A percentile compares a stretch with the other conserved stretches of the same genome.
These are phyloP conservation scores for Coremacera marginata DNA, from an alignment of 2,888 invertebrate genomes.

Conservation along the genomic window DNA sequence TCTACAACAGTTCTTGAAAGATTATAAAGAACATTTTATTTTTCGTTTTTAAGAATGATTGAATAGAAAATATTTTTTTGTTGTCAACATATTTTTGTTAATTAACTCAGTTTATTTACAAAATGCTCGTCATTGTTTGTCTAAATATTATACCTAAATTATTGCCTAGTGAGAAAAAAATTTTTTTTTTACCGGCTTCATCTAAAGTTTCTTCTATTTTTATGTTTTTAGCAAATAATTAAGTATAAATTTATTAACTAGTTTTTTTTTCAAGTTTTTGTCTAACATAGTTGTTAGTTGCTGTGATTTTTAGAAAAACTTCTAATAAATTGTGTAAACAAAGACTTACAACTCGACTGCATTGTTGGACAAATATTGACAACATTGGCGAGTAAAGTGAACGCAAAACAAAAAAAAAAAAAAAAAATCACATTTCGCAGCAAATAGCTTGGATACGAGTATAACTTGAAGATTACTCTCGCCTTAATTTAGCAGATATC, in stretches of 20 bases:
- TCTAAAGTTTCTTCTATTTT: too few relatives aligned
- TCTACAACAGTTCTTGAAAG: too few relatives aligned
- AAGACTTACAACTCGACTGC: conserved; percentile 24
- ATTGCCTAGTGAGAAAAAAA: neutral
- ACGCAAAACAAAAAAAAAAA: neutral
- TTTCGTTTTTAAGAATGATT: too few relatives aligned
- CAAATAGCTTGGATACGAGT: neutral
- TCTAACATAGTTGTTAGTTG: too few relatives aligned
- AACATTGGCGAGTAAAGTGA: neutral
- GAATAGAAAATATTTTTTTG: too few relatives aligned
- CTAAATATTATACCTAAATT: neutral
- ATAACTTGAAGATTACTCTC: neutral
- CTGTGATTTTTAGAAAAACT: neutral
- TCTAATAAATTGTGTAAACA: conserved; percentile 21
- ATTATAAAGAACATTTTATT: too few relatives aligned
- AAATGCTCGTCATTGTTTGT: neutral
- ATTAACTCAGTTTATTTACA: too few relatives aligned
- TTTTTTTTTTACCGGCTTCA: too few relatives aligned
- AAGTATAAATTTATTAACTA: too few relatives aligned
- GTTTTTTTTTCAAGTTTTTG: too few relatives aligned
- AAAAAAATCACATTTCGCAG: neutral
- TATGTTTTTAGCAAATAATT: too few relatives aligned
- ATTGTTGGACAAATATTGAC: conserved; percentile 28
- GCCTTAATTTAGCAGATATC: neutral
- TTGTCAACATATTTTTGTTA: too few relatives aligned